These are phyloP conservation scores for Andrena bicolor DNA, from an alignment of 2,888 invertebrate genomes.

Conservation along the genomic window DNA sequence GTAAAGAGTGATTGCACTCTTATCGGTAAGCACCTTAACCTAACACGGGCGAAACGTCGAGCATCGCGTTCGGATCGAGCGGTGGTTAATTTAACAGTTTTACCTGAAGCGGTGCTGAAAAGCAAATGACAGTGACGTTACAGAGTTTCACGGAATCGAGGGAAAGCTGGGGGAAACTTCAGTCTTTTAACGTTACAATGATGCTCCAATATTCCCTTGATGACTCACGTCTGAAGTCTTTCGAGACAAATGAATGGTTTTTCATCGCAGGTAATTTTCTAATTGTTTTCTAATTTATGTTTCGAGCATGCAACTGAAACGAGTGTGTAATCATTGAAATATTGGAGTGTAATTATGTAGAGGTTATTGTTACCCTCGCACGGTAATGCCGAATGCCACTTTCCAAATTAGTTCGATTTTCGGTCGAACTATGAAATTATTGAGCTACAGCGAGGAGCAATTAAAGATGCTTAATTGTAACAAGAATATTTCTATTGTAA, in stretches of 20 bases:
- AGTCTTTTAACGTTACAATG: not conserved
- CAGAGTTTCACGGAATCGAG: not conserved
- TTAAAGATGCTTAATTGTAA: not conserved
- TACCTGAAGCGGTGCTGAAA: not conserved
- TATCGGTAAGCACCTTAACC: slow-evolving; percentile 22
- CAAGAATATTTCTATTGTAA: not conserved
- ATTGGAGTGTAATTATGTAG: not conserved
- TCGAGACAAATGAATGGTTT: not conserved
- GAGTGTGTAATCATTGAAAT: not conserved
- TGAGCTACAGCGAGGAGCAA: not conserved
- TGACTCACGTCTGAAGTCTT: not conserved
- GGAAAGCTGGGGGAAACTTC: not conserved
- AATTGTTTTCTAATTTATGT: not conserved
- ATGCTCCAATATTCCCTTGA: not conserved
- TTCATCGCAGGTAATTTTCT: not conserved
- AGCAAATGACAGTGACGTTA: not conserved
- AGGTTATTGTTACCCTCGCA: slow-evolving; percentile 21
- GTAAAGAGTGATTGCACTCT: not conserved
- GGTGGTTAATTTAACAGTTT: not conserved
- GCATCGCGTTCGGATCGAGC: not conserved
- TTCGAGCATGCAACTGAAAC: not conserved
- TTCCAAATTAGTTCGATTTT: not conserved
- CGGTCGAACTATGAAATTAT: not conserved
- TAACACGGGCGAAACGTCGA: not conserved
- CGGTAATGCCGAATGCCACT: not conserved